phyloP scores from a whole-genome alignment of 2,888 invertebrate species.

The Drosophila hamatofila region DNA sequence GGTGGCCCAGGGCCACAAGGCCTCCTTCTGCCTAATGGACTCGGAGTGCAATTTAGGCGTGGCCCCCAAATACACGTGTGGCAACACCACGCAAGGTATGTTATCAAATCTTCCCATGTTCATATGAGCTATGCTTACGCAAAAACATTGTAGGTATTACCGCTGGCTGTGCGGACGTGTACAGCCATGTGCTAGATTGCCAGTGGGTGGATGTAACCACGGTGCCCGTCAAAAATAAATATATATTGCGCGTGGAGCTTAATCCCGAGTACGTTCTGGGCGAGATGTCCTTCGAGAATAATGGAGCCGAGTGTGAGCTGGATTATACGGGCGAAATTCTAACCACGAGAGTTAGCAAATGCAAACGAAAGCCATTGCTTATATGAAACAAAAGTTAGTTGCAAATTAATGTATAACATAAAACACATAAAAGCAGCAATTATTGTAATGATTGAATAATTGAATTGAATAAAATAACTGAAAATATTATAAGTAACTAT shows the following conservation, averaged over 20 bases:
- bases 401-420: background rate
- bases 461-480: background rate
- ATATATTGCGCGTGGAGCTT: constrained; percentile 77
- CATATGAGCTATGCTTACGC: background rate
- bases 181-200: constrained; percentile 74
- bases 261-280: constrained; percentile 81
- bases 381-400: background rate
- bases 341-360: constrained; percentile 71
- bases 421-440: background rate
- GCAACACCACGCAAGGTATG: constrained; percentile 78
- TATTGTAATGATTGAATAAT: background rate
- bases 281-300: constrained; percentile 79
- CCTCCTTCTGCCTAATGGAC: constrained; percentile 82
- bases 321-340: constrained; percentile 70
- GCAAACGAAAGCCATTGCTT: constrained; percentile 56
- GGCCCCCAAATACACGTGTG: constrained; percentile 66
- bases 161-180: constrained; percentile 77
- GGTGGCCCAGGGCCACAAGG: constrained; percentile 81
- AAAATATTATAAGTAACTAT: background rate
- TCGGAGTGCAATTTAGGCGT: constrained; percentile 67
- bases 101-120: background rate
- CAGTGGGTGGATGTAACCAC: constrained; percentile 83
- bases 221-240: constrained; percentile 66
- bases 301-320: constrained; percentile 78
- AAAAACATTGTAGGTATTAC: constrained; percentile 65